These are phyloP conservation scores for Dermolepida albohirtum DNA, from an alignment of 2,888 invertebrate species.

Conservation along the genomic window DNA sequence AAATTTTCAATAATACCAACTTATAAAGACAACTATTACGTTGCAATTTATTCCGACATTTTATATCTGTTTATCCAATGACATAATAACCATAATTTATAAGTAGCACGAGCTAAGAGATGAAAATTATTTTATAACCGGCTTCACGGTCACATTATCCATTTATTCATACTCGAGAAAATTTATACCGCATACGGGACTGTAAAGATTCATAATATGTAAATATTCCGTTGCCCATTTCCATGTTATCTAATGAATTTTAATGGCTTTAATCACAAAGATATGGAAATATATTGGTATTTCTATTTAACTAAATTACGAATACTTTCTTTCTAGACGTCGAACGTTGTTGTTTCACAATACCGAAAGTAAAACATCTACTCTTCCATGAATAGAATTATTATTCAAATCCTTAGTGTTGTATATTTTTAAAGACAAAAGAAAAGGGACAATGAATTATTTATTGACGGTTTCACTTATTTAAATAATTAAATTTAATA, in stretches of 20 bases:
- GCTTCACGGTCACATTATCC: slow-evolving; percentile 16
- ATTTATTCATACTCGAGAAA: slow-evolving; percentile 15
- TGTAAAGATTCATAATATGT: slow-evolving; percentile 20
- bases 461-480: too few species aligned
- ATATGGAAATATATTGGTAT: slow-evolving; percentile 43
- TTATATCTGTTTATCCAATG: slow-evolving; percentile 2
- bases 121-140: slow-evolving; percentile 13
- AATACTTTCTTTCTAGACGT: neutral
- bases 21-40: too few species aligned
- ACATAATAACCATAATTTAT: slow-evolving; percentile 22
- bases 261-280: slow-evolving; percentile 19
- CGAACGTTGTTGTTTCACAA: neutral
- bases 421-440: too few species aligned
- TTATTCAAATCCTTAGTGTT: too few species aligned
- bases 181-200: slow-evolving; percentile 8
- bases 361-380: too few species aligned
- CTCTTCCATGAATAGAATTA: too few species aligned
- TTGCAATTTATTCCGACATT: too few species aligned
- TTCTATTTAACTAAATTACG: slow-evolving; percentile 4
- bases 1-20: too few species aligned
- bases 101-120: slow-evolving; percentile 19
- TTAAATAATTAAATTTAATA: too few species aligned
- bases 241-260: slow-evolving; percentile 31
- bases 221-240: slow-evolving; percentile 13
- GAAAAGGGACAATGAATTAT: too few species aligned